Base-by-base conservation (phyloP, 2,888 invertebrate species). In the Perizoma flavofasciatum region DNA sequence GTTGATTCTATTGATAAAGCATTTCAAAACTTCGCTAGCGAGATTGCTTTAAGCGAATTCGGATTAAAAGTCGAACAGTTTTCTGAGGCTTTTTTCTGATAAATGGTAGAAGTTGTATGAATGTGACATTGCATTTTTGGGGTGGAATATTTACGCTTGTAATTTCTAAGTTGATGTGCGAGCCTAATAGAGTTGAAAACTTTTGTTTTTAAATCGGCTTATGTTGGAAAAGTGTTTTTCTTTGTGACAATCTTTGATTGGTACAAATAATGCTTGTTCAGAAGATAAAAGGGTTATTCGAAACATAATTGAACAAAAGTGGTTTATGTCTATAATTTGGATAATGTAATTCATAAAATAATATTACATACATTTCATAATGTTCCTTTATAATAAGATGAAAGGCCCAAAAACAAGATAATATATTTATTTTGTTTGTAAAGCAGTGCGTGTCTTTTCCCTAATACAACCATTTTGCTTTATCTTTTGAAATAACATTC, bases 401-500 rank as follows among this genome's bases (percentile, higher is more conserved):
- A 82, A 83, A 83, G 82, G 71, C 80, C 74, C 79, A 83, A 81
- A 65, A 74, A 77, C 67, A 74, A 82, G 75, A 82, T 82, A 78
- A 78, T 78, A 50, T 53, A 57, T 44, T 37, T 6, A 54, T 55
- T 56, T 55, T 78, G 71, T 76, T 71, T 73, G 61, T 72, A 74
- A 74, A 74, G 65, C 76, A 79, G 82, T 78, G 81, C 87, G 86
- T 88, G 88, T 78, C 83, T 85, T 83, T 77, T 79, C 71, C 73
- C 74, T 87, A 88, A 88, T 88, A 81, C 69, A 77, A 80, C 86
- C 84, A 88, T 85, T 88, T 86, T 83, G 73, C 69, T 69, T 58
- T 60, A 53, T 49, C 60, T 41, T 58, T 35, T 58, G 46, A 43
- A 51, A 51, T 54, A 49, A 49, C 9, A 46, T 43, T 35, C 7